phyloP scores from a whole-genome alignment of 1,140 invertebrate species.

The Myzus persicae region DNA sequence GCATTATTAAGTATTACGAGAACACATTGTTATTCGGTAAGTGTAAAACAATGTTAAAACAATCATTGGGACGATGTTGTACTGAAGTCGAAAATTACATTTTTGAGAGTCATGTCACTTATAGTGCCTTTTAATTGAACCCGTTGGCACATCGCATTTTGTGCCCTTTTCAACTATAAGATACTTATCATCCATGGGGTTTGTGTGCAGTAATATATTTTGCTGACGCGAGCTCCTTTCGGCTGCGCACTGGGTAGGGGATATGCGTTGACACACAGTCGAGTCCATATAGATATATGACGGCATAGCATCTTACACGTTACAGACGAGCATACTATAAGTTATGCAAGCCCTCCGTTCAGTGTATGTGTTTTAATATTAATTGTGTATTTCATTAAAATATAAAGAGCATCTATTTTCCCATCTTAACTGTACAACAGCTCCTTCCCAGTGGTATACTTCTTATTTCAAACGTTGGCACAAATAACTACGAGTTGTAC shows the following conservation, averaged over 20 bases:
- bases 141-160: not conserved
- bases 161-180: not conserved
- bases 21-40: not conserved
- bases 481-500: not conserved
- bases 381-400: conserved; percentile 20
- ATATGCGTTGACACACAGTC: not conserved
- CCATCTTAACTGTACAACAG: not conserved
- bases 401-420: conserved; percentile 12
- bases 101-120: not conserved
- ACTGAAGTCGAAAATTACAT: not conserved
- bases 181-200: not conserved
- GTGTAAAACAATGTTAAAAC: not conserved
- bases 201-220: not conserved
- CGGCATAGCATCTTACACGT: not conserved
- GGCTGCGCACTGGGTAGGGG: not conserved
- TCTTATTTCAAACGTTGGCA: conserved; percentile 16
- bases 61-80: not conserved
- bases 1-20: not conserved
- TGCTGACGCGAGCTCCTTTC: not conserved
- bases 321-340: not conserved
- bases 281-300: not conserved
- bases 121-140: not conserved
- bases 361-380: not conserved
- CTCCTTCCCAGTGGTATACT: not conserved
- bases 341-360: not conserved